Evolutionary conservation across 2,888 invertebrate species (phyloP).

Genomic region (Apamea sordens): DNA sequence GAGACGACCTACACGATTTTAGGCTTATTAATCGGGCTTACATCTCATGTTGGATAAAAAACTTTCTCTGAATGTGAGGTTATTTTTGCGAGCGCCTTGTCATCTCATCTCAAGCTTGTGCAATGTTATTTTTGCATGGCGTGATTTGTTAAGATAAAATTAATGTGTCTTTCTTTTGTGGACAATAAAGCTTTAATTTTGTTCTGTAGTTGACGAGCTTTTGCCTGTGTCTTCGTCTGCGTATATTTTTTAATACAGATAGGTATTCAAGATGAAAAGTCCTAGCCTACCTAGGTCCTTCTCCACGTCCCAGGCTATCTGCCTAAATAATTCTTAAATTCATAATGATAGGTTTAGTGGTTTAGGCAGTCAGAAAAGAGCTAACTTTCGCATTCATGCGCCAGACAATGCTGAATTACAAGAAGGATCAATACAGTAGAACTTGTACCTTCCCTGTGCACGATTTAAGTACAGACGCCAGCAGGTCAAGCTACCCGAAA

Average conservation of each 20-base stretch:
- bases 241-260: neutral
- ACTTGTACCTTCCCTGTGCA: neutral
- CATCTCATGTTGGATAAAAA: slow-evolving; percentile 37
- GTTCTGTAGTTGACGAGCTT: neutral
- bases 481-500: too few species aligned
- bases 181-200: neutral
- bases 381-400: neutral
- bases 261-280: neutral
- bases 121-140: slow-evolving; percentile 9
- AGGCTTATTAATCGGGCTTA: slow-evolving; percentile 51
- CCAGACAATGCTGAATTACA: neutral
- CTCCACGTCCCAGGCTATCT: neutral
- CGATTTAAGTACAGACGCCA: too few species aligned
- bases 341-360: neutral
- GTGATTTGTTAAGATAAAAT: slow-evolving; percentile 8
- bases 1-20: slow-evolving; percentile 64
- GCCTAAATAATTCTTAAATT: neutral
- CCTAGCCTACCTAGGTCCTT: neutral
- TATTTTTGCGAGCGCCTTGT: slow-evolving; percentile 30
- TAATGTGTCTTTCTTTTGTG: slow-evolving; percentile 8
- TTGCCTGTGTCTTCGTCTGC: neutral
- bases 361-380: neutral
- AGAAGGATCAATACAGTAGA: neutral
- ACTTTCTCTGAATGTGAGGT: slow-evolving; percentile 49
- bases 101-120: slow-evolving; percentile 11